Percentiles rank a stretch among this genome's conserved stretches.
These are phyloP conservation scores for Augochlora pura DNA, from an alignment of 1,140 invertebrate genomes.

Conservation along the genomic window DNA sequence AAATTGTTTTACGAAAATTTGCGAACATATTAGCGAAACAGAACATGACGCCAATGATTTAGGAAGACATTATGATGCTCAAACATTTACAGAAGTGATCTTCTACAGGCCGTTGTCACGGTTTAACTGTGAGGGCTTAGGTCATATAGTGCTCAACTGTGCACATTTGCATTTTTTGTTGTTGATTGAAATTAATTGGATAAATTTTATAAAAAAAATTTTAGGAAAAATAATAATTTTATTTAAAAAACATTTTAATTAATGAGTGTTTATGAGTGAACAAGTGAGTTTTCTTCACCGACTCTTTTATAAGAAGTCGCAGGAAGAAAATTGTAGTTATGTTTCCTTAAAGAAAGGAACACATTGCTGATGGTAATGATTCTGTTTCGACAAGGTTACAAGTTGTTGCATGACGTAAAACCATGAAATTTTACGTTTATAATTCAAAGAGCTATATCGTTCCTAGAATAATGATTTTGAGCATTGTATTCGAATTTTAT, in stretches of 20 bases:
- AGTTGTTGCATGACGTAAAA: neutral
- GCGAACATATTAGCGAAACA: neutral
- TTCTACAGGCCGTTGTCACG: no score
- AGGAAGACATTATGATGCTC: no score
- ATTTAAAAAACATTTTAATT: neutral
- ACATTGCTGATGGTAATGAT: slow-evolving; percentile 56
- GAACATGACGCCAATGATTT: slow-evolving; percentile 2
- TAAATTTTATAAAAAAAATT: no score
- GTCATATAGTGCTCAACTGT: no score
- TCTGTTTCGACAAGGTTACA: slow-evolving; percentile 40
- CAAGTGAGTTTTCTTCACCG: slow-evolving; percentile 47
- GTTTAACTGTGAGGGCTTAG: no score
- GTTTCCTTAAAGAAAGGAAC: slow-evolving; percentile 39
- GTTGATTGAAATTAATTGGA: no score
- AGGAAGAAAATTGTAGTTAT: slow-evolving; percentile 50
- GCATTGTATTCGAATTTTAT: no score
- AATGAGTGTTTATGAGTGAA: neutral
- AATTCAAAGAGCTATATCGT: neutral
- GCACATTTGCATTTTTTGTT: no score
- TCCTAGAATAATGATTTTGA: neutral
- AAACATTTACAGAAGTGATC: no score
- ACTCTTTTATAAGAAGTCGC: slow-evolving; percentile 59
- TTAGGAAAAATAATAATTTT: no score
- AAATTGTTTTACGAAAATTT: slow-evolving; percentile 12
- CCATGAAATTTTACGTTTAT: neutral